Conservation (phyloP, 2,113 vertebrate genomes). For the Ctenodactylus gundi region DNA sequence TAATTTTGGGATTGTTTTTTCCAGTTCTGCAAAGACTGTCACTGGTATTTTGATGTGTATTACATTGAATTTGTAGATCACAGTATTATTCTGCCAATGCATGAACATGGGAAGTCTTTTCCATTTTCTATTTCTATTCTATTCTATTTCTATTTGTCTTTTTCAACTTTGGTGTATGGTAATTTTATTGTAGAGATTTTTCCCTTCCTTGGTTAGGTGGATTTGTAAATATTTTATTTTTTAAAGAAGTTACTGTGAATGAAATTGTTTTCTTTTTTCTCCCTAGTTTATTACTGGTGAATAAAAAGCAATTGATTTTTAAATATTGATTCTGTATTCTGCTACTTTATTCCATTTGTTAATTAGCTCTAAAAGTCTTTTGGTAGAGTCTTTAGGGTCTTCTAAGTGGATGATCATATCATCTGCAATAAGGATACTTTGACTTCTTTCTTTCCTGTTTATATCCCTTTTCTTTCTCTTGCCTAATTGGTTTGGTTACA, state of each 20-base stretch:
- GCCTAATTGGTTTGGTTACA: neutral
- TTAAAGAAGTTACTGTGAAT: neutral
- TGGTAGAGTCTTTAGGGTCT: neutral
- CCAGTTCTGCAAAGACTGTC: neutral
- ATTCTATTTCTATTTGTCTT: no score
- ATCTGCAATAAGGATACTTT: neutral
- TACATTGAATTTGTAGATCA: neutral
- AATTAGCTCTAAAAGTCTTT: neutral
- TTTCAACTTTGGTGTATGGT: no score
- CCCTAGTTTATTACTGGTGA: neutral
- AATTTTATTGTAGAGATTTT: neutral
- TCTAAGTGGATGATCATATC: neutral
- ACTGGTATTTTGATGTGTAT: neutral
- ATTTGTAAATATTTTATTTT: neutral
- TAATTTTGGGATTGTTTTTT: neutral
- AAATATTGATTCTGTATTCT: neutral
- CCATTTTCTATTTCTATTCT: neutral
- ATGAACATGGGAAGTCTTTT: neutral
- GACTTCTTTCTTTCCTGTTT: neutral
- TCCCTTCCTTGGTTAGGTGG: neutral
- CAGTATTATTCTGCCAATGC: neutral
- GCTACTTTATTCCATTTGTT: neutral
- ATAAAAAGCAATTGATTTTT: neutral
- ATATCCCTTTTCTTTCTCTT: neutral
- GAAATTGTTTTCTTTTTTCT: neutral